Conservation (phyloP, 2,888 invertebrate genomes). For the Limnephilus rhombicus region DNA sequence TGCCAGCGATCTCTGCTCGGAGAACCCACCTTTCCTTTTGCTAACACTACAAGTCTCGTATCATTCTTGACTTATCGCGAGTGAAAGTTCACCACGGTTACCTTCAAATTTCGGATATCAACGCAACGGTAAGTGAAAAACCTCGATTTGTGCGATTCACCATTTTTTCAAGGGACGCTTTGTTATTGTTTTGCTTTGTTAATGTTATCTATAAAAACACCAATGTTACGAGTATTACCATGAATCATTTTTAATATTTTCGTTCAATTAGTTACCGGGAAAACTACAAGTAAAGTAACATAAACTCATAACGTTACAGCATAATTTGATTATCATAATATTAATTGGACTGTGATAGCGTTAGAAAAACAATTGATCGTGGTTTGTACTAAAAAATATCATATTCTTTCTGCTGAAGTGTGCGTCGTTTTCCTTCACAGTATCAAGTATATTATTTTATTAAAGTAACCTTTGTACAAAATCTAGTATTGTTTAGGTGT, state of each 20-base stretch:
- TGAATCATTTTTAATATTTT: neutral
- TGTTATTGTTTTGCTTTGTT: neutral
- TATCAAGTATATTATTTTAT: neutral
- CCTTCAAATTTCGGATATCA: constrained; percentile 33
- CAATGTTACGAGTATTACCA: neutral
- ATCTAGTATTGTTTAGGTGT: no score
- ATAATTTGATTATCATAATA: neutral
- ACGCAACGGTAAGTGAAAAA: constrained; percentile 34
- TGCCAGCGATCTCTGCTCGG: neutral
- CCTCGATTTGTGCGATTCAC: neutral
- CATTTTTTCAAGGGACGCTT: neutral
- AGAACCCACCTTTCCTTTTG: neutral
- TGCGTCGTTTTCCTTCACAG: neutral
- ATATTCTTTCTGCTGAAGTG: neutral
- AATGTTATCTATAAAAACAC: neutral
- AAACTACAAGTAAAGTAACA: neutral
- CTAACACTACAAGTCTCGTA: neutral
- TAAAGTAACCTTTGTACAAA: no score
- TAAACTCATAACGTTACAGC: neutral
- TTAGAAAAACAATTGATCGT: neutral
- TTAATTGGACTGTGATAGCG: neutral
- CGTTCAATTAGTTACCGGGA: neutral
- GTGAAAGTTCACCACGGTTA: constrained; percentile 24
- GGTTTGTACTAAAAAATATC: neutral
- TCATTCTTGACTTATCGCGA: constrained; percentile 14